Base-by-base conservation (phyloP, 1,140 invertebrate genomes). In the Nomia melanderi region DNA sequence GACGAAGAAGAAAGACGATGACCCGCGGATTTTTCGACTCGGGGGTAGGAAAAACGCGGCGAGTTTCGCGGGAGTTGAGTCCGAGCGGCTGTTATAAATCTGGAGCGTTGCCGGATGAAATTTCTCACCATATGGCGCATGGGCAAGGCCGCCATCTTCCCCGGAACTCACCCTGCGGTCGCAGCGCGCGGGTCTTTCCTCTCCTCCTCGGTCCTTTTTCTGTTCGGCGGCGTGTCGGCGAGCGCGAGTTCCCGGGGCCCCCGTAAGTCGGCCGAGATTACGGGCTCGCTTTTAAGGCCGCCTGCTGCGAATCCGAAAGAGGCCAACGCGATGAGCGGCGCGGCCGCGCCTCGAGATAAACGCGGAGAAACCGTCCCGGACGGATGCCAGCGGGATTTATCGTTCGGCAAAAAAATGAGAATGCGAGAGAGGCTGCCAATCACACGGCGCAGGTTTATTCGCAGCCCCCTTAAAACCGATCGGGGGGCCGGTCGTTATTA, bases 231-330 rank as follows among this genome's bases (percentile, higher is more conserved):
- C 14, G 12, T 14, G 41, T 2, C 41, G 41, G n/a, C 47, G 47
- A 1, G 20, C 47, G 17, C 47, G 5, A 1, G 5, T 17, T 17
- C 7, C 8, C 47, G 20, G 14, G 44, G 62, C 25, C 47, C 62
- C 47, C 33, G 65, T 77, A 74, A 87, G 84, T 83, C 83, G 84
- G 67, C 25, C 67, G 71, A 86, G 87, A 88, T 88, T 87, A 87
- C 83, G 79, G 84, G 77, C 74, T 82, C 83, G 83, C 77, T 84
- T 85, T 88, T 85, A 74, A 77, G 83, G 81, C 84, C 82, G 86
- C 83, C 83, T 79, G 86, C 86, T 83, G 83, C 80, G 83, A 81
- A 74, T 70, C 77, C 78, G 72, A 87, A 88, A 88, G 82, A 81
- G 84, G 81, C 86, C 84, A 81, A 81, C 82, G 78, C 76, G 81